These are phyloP conservation scores for Drosophila yooni DNA, from an alignment of 2,888 invertebrate species.

Conservation along the genomic window DNA sequence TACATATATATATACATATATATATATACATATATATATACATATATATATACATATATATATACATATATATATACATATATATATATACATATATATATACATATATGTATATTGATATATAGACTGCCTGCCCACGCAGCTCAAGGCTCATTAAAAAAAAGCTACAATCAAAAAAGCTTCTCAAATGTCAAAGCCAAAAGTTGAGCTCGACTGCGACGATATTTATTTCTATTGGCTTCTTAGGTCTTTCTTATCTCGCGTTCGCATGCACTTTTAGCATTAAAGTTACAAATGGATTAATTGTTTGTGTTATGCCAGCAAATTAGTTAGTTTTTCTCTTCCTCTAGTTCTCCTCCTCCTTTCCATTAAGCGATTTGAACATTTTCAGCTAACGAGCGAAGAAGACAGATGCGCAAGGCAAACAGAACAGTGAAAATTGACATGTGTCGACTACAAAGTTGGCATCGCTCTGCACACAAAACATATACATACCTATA, in stretches of 20 bases:
- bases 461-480: conserved; percentile 35
- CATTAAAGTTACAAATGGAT: conserved; percentile 10
- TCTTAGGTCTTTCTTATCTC: conserved; percentile 5
- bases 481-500: conserved; percentile 7
- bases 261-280: background rate
- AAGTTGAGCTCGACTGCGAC: conserved; percentile 45
- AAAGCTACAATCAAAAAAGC: conserved; percentile 23
- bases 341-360: background rate
- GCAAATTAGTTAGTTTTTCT: conserved; percentile 52
- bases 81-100: conserved; percentile 18
- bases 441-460: conserved; percentile 55
- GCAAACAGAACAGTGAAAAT: conserved; percentile 55
- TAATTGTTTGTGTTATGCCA: conserved; percentile 34
- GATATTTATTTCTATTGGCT: conserved; percentile 28
- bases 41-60: conserved; percentile 6
- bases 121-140: conserved; percentile 36
- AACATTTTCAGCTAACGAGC: conserved; percentile 34
- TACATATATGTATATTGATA: background rate
- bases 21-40: conserved; percentile 8
- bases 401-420: conserved; percentile 10
- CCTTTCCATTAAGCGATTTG: conserved; percentile 20
- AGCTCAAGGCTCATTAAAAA: conserved; percentile 53
- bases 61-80: background rate
- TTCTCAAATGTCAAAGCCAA: conserved; percentile 62
- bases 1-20: conserved; percentile 12